Base-by-base conservation (phyloP, 2,113 vertebrate genomes). In the Philantomba maxwellii region DNA sequence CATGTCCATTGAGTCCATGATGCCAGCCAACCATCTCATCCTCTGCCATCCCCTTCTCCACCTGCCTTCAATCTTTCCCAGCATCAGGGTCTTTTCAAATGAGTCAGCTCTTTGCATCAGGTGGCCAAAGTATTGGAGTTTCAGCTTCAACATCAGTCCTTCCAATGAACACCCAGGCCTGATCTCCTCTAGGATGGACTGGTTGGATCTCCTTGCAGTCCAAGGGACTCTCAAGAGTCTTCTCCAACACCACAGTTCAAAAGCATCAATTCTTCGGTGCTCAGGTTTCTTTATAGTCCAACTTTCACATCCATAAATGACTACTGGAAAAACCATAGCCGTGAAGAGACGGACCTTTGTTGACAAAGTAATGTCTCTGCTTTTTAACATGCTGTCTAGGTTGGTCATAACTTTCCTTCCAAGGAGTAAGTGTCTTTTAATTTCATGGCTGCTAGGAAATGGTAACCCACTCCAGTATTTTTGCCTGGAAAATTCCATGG, bases 261-360 rank as follows among this genome's bases (percentile, higher is more conserved):
- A 70, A 70, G n/a, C n/a, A 70, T 70, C n/a, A 23, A 23, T 39
- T 70, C 66, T 70, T 12, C 2, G 0, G n/a, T 0, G 0, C 66
- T 70, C 66, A 39, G 66, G n/a, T 23, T 70, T 70, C 66, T 12
- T 70, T 39, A 39, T 6, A 70, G n/a, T 39, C 66, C 66, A 39
- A 70, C 5, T 70, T 5, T 70, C 66, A 70, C 19, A 39, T 39
- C n/a, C 66, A 70, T 23, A 39, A 10, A 70, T 39, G n/a, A 70
- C n/a, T 2, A 39, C n/a, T 12, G 10, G n/a, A 39, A 70, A 70
- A 70, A 39, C n/a, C 66, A 39, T 39, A 70, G n/a, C 10, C 5
- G 12, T 70, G n/a, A 70, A 1, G 0, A 70, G n/a, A 39, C 0
- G 0, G n/a, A 39, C 19, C 19, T 39, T 70, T 36, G n/a, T 36